Evolutionary conservation across 30 jellyfish, hydroid and myxozoan genomes (phyloP).

Genomic region (Calvadosia cruxmelitensis): DNA sequence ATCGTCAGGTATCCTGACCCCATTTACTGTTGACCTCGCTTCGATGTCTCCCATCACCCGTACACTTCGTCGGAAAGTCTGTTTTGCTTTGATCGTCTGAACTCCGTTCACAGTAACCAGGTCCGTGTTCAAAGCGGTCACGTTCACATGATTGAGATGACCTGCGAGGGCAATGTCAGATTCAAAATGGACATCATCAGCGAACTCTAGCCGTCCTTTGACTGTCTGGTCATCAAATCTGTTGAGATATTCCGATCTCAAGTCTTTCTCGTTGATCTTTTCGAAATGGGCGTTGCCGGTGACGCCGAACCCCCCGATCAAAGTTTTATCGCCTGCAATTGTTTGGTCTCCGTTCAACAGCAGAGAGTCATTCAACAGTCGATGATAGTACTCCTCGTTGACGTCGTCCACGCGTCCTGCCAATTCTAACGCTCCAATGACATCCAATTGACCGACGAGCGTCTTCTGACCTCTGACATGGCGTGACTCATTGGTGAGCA

Average conservation of each 20-base stretch:
- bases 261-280: background rate
- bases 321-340: constrained; percentile 8
- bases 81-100: constrained; percentile 32
- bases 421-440: background rate
- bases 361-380: constrained; percentile 21
- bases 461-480: constrained; percentile 4
- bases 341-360: constrained; percentile 28
- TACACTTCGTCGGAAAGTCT: constrained; percentile 12
- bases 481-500: constrained; percentile 10
- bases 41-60: background rate
- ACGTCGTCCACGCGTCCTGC: constrained; percentile 3
- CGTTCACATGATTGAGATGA: background rate
- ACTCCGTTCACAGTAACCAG: background rate
- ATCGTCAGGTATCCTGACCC: constrained; percentile 11
- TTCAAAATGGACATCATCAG: constrained; percentile 25
- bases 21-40: constrained; percentile 28
- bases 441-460: background rate
- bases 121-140: background rate
- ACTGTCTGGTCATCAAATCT: background rate
- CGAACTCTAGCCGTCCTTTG: background rate
- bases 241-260: background rate
- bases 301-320: background rate
- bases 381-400: background rate
- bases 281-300: background rate
- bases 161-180: constrained; percentile 8